These are phyloP conservation scores for Mormyrus iriodes DNA, from an alignment of 2,113 vertebrate genomes.

Conservation along the genomic window DNA sequence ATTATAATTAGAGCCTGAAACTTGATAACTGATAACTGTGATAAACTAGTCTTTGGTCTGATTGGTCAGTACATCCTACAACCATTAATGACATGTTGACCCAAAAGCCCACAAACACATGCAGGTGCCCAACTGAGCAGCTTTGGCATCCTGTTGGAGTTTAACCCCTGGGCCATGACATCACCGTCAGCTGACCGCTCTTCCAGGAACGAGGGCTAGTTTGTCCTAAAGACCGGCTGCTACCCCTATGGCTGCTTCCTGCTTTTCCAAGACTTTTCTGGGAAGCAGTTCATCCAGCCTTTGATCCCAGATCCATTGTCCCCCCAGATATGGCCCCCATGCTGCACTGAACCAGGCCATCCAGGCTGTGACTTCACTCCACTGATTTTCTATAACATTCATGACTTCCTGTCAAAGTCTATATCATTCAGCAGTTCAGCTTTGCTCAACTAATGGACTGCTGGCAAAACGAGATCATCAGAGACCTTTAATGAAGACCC, in stretches of 20 bases:
- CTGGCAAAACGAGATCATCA: not conserved
- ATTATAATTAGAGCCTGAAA: not conserved
- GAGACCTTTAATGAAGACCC: not conserved
- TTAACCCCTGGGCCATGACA: not conserved
- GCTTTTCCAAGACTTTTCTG: not conserved
- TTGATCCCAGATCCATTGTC: not conserved
- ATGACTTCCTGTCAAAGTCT: not conserved
- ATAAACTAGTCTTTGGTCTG: not conserved
- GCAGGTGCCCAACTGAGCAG: not conserved
- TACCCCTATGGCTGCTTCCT: not conserved
- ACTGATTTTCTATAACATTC: conserved; percentile 9
- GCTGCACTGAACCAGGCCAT: not conserved
- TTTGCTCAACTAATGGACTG: not conserved
- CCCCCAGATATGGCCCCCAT: not conserved
- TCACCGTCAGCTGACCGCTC: not conserved
- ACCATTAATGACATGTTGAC: not conserved
- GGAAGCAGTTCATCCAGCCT: conserved; percentile 1
- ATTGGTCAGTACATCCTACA: not conserved
- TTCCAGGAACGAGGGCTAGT: not conserved
- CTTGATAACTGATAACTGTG: not conserved
- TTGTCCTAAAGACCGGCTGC: not conserved
- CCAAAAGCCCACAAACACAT: not conserved
- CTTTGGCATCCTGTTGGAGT: not conserved
- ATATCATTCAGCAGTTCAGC: not conserved
- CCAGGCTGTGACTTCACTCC: not conserved